Evolutionary conservation across 2,113 vertebrate species (phyloP).

Genomic region (Myodes glareolus): DNA sequence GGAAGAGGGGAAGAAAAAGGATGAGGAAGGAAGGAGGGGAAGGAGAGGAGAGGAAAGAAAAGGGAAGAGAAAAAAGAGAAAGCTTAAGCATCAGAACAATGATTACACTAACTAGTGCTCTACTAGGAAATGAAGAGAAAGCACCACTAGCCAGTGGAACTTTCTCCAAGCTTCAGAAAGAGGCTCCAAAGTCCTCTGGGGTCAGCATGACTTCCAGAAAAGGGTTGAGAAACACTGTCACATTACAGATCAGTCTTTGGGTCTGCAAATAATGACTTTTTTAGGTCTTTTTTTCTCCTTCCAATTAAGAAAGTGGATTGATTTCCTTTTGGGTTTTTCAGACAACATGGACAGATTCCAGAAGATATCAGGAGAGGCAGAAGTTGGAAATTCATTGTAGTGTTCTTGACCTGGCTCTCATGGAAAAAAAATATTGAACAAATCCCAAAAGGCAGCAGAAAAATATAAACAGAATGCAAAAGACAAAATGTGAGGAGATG

Average conservation of each 20-base stretch:
- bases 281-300: not conserved
- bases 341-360: not conserved
- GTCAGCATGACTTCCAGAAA: not conserved
- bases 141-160: not conserved
- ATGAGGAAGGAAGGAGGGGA: too few relatives aligned
- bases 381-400: not conserved
- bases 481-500: not conserved
- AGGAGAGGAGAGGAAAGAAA: too few relatives aligned
- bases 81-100: not conserved
- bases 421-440: not conserved
- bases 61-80: not conserved
- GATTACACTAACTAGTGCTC: not conserved
- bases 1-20: not conserved
- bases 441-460: not conserved
- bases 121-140: not conserved
- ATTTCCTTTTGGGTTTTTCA: not conserved
- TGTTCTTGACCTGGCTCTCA: not conserved
- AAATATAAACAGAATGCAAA: not conserved
- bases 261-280: not conserved
- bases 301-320: not conserved
- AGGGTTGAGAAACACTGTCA: not conserved
- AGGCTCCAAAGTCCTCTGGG: not conserved
- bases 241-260: not conserved
- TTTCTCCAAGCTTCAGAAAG: not conserved
- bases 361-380: not conserved